Evolutionary conservation across 2,888 invertebrate genomes (phyloP).

Genomic region (Stramonita haemastoma): DNA sequence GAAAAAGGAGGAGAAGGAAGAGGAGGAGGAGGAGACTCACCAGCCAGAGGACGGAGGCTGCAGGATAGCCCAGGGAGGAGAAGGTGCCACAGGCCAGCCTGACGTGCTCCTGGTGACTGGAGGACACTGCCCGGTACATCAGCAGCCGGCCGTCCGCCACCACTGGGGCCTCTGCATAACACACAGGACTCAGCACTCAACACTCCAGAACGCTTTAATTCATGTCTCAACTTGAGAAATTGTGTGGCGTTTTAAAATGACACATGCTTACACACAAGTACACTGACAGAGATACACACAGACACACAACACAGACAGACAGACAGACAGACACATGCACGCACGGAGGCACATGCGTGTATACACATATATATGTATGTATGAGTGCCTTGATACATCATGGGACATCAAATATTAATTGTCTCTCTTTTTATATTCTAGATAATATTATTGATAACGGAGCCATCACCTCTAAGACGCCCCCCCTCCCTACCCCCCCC

Average conservation of each 20-base stretch:
- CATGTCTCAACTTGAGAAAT: neutral
- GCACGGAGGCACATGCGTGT: too few species aligned
- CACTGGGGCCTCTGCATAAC: neutral
- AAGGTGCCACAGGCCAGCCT: slow-evolving; percentile 25
- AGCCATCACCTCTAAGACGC: too few species aligned
- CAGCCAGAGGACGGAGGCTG: slow-evolving; percentile 27
- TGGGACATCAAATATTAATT: too few species aligned
- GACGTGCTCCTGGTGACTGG: neutral
- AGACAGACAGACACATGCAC: too few species aligned
- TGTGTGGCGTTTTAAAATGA: too few species aligned
- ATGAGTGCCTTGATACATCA: neutral
- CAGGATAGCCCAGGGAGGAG: slow-evolving; percentile 13
- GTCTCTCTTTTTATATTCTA: too few species aligned
- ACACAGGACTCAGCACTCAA: neutral
- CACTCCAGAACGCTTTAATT: neutral
- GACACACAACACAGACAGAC: too few species aligned
- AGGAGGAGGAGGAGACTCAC: neutral
- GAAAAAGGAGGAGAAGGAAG: too few species aligned
- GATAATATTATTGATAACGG: too few species aligned
- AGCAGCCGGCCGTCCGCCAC: neutral
- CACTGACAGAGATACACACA: too few species aligned
- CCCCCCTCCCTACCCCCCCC: too few species aligned
- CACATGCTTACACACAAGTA: too few species aligned
- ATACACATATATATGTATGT: neutral
- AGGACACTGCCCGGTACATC: neutral